Percentiles rank a stretch among this genome's conserved stretches.
Evolutionary conservation across 2,113 vertebrate species (phyloP).

Genomic region (Caranx melampygus): DNA sequence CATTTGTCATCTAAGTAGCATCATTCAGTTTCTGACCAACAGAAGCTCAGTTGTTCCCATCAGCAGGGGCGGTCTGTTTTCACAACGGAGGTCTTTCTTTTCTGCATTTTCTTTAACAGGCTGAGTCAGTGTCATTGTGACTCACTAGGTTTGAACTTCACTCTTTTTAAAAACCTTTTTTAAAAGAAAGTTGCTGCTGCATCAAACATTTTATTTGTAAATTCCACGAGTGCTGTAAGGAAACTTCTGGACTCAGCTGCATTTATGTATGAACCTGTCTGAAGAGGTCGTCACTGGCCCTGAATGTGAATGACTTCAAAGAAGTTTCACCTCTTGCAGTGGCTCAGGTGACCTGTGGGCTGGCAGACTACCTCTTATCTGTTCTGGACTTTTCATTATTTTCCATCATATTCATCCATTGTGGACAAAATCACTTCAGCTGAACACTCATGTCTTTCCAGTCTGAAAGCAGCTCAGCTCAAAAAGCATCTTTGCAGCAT

Average conservation of each 20-base stretch:
- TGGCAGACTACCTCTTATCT: slow-evolving; percentile 28
- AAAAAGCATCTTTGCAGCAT: too few relatives aligned
- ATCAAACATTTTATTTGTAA: too few relatives aligned
- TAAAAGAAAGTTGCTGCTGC: too few relatives aligned
- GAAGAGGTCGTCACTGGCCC: too few relatives aligned
- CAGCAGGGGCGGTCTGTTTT: background rate
- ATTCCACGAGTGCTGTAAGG: too few relatives aligned
- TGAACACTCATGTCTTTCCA: too few relatives aligned
- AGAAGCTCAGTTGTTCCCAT: background rate
- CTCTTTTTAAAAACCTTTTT: background rate
- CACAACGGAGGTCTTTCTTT: background rate
- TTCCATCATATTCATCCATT: background rate
- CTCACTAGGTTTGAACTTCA: background rate
- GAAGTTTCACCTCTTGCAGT: too few relatives aligned
- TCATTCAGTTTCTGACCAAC: background rate
- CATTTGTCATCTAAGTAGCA: background rate
- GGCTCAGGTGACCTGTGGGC: background rate
- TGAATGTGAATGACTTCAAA: too few relatives aligned
- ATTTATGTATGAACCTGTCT: background rate
- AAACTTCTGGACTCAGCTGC: background rate
- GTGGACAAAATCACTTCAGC: too few relatives aligned
- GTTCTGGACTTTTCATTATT: slow-evolving; percentile 36
- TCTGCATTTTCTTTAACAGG: background rate
- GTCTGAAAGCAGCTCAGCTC: background rate
- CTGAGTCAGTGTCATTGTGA: background rate